Evolutionary conservation across 2,888 invertebrate genomes (phyloP), one percentile per base, ranked within the genome.

Genomic region (Phortica okadai): DNA sequence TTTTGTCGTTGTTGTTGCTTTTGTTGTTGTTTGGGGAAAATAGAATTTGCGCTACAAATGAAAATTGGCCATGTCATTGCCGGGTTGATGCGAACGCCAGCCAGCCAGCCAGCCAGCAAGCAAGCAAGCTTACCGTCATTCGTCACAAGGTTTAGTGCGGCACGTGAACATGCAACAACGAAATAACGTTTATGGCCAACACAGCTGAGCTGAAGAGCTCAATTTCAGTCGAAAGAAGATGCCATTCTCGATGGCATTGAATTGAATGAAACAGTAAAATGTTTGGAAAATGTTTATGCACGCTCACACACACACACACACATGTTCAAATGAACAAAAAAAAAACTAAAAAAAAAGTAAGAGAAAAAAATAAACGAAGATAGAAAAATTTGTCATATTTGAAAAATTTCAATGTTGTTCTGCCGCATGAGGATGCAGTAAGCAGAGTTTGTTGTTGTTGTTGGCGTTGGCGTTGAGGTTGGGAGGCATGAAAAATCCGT

Each of bases 91-190:
- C n/a, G 25, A 59, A 10, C 45, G 45, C 6, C 45, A 45, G 45
- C 45, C 7, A 59, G 45, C 6, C 45, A 45, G 45, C 45, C 7
- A 59, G 7, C 59, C 21, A 21, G 42, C 66, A 66, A 33, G 2
- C 66, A 5, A 33, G 58, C 14, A 7, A 8, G 7, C 14, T 21
- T 5, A 45, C 14, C 33, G 33, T 78, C 74, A 84, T 86, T 86
- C 87, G 85, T 74, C 83, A 78, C 83, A 87, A 79, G 82, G 81
- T 79, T 84, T 87, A 83, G 74, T 66, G 76, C 33, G 77, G 69
- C 70, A 77, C 70, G 76, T 70, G 75, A 70, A 42, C 73, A 6
- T 67, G n/a, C 11, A 2, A 42, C 16, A 0, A n/a, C 8, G 10
- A 33, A 33, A 33, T 33, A 33, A 33, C 33, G 33, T 1, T 33